Conservation (phyloP, 2,888 invertebrate genomes). For the Baronia brevicornis region DNA sequence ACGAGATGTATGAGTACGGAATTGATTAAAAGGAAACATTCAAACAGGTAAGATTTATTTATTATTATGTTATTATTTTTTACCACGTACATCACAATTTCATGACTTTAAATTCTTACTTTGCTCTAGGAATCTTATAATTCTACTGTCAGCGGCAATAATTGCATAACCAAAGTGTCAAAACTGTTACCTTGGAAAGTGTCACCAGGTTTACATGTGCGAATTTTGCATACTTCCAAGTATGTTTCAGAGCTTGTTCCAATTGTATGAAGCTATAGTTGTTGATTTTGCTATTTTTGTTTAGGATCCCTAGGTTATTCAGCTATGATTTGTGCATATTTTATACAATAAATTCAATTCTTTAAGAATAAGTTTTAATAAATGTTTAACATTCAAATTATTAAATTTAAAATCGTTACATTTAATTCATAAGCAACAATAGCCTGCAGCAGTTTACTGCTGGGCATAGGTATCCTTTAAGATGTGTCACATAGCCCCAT, state of each 20-base stretch:
- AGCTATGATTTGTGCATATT: too few relatives aligned
- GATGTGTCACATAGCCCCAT: too few relatives aligned
- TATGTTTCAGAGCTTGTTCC: constrained; percentile 7
- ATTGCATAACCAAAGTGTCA: constrained; percentile 73
- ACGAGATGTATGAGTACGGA: constrained; percentile 77
- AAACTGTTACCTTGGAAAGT: constrained; percentile 41
- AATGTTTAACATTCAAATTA: too few relatives aligned
- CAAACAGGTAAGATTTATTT: constrained; percentile 69
- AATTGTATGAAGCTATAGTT: not conserved
- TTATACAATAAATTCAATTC: too few relatives aligned
- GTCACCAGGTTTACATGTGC: constrained; percentile 25
- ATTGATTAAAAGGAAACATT: constrained; percentile 76
- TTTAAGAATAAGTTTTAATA: too few relatives aligned
- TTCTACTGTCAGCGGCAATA: constrained; percentile 27
- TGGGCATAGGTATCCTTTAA: too few relatives aligned
- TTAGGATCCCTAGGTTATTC: too few relatives aligned
- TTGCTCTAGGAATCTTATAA: constrained; percentile 5
- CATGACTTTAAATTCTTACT: constrained; percentile 7
- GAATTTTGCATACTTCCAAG: constrained; percentile 6
- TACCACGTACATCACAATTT: constrained; percentile 11
- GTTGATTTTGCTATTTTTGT: too few relatives aligned
- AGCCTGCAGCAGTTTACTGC: too few relatives aligned
- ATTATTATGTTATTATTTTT: constrained; percentile 16
- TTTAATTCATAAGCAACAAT: too few relatives aligned
- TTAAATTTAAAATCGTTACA: too few relatives aligned